Base-by-base conservation (phyloP, 2,888 invertebrate species). In the Drosophila dives region DNA sequence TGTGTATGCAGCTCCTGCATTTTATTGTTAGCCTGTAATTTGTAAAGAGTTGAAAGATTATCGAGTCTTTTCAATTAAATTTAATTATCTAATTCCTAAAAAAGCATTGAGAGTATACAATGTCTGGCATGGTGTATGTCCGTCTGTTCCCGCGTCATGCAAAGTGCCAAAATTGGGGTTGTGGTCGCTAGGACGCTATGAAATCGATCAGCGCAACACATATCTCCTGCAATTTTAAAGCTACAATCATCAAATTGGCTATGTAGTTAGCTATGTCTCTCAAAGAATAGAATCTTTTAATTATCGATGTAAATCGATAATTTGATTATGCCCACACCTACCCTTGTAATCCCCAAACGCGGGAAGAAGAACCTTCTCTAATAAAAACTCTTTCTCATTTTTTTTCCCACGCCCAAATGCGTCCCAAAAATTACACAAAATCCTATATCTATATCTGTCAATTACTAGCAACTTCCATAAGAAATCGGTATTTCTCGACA, bases 1-100 rank as follows among this genome's bases (percentile, higher is more conserved):
- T 96, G 95, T 59, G 94, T 93, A 68, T 95, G 94, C 76, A 96
- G 93, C 50, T 94, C 94, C 86, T 96, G 96, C 88, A 96, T 94
- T 93, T 92, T 92, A 82, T 85, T 91, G 80, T 90, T 90, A 90
- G 92, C 92, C 92, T 93, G 42, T 17, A 51, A 66, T 15, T 40
- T n/a, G 11, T 17, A 11, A 33, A 29, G 5, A 23, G 45, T 40
- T n/a, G 20, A 32, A 17, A 0, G 26, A 67, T 48, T 33, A n/a
- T 15, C 12, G 17, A 36, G 6, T 17, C 10, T 12, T 26, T 26
- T 3, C 3, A 8, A 45, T 33, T 7, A 23, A 45, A 23, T 45
- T 23, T 15, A 1, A 45, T 4, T 15, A 20, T 20, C 3, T 20
- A 20, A 3, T 20, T 20, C 45, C 3, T 15, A 20, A 45, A 4